Conservation (phyloP, 2,888 invertebrate genomes). For the Acronicta leporina region DNA sequence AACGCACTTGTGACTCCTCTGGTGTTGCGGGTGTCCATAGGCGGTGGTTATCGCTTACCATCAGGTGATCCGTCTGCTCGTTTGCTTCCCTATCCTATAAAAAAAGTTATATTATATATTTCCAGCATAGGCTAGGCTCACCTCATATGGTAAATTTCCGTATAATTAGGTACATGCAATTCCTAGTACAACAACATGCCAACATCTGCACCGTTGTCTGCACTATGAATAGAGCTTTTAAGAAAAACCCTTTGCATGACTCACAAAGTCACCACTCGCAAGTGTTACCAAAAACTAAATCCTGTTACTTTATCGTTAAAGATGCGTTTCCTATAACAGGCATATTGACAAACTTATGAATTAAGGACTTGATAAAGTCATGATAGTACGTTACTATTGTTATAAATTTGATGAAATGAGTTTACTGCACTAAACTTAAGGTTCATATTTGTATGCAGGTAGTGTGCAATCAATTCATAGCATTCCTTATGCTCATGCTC, state of each 20-base stretch:
- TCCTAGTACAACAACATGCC: background rate
- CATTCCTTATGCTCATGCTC: conserved; percentile 12
- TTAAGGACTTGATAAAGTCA: background rate
- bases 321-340: conserved; percentile 2
- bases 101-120: too few relatives aligned
- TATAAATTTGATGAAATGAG: background rate
- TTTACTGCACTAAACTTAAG: accelerated
- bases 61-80: too few relatives aligned
- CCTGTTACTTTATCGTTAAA: accelerated
- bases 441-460: conserved; percentile 6
- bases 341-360: conserved; percentile 3
- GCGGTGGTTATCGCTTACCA: too few relatives aligned
- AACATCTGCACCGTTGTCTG: conserved; percentile 3
- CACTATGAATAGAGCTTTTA: conserved; percentile 49
- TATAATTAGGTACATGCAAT: too few relatives aligned
- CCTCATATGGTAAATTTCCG: too few relatives aligned
- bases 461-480: conserved; percentile 4
- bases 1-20: too few relatives aligned
- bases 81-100: too few relatives aligned
- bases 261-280: conserved; percentile 21
- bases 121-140: too few relatives aligned
- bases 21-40: too few relatives aligned
- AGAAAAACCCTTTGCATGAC: conserved; percentile 48
- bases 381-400: background rate
- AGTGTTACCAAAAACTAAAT: conserved; percentile 1